Base-by-base conservation (phyloP, 2,888 invertebrate species). In the Phyllotreta cruciferae region DNA sequence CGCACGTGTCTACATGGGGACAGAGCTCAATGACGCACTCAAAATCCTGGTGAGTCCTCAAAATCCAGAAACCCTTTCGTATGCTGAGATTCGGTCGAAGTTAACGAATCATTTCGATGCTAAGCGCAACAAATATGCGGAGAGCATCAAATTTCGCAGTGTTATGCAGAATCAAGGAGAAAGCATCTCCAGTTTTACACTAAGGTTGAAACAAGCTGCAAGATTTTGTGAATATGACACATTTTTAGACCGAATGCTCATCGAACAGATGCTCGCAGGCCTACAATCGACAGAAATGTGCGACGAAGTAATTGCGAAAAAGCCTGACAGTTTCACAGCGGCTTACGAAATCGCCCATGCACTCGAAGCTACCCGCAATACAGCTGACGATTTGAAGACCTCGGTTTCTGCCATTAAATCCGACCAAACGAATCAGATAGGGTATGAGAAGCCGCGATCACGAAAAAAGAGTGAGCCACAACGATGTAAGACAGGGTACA, bases 231-330 rank as follows among this genome's bases (percentile, higher is more conserved):
- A 45, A 11, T 45, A 45, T 11, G 45, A n/a, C 7, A 11, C n/a
- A 6, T 45, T 45, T 45, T 11, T 45, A 8, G 45, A 45, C n/a
- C 6, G n/a, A 45, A 45, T 45, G 45, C n/a, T 45, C 6, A 45
- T 45, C 6, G 45, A 45, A 45, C 45, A 50, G 34, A 6, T 54
- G 34, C 54, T 54, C 14, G 9, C 37, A n/a, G 54, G 54, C 9
- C 38, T 54, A 13, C 10, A 38, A 54, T 54, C 54, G n/a, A 10
- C 10, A 6, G 39, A 54, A 6, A 54, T 39, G 38, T 39, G 54
- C 54, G 11, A 54, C 54, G 39, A 54, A 54, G 39, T 54, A 9
- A 54, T 54, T 13, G 39, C 39, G 5, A 54, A 54, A 13, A 54
- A 54, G 8, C 54, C 54, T 38, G 6, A 6, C 9, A 7, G 6